Percentiles rank a stretch among this genome's conserved stretches.
Conservation (phyloP, 1,140 invertebrate genomes). For the Danaus plexippus region DNA sequence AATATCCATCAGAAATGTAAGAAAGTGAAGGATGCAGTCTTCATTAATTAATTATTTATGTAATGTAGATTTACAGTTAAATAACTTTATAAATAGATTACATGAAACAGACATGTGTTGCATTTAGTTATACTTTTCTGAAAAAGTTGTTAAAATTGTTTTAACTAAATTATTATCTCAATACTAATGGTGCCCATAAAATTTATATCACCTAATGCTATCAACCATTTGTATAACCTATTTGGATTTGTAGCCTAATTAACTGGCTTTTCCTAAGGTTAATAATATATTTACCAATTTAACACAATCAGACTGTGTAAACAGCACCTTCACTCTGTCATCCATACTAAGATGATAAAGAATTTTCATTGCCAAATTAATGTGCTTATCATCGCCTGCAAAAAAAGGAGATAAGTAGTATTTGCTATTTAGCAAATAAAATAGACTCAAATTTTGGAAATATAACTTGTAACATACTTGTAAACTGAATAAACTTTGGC, state of each 20-base stretch:
- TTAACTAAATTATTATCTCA: not conserved
- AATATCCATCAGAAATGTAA: too few species aligned
- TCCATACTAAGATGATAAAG: slow-evolving; percentile 97
- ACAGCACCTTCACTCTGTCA: slow-evolving; percentile 94
- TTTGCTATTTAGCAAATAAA: not conserved
- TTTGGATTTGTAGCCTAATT: too few species aligned
- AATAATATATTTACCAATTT: slow-evolving; percentile 78
- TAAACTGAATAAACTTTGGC: slow-evolving; percentile 89
- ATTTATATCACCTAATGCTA: too few species aligned
- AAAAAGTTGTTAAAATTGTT: slow-evolving; percentile 9
- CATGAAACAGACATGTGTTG: too few species aligned
- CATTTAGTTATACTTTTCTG: too few species aligned
- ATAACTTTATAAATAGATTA: too few species aligned
- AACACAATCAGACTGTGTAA: slow-evolving; percentile 95
- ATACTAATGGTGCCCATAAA: too few species aligned
- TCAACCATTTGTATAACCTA: too few species aligned
- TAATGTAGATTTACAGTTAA: too few species aligned
- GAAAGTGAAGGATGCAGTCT: too few species aligned
- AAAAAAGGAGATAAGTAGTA: slow-evolving; percentile 17
- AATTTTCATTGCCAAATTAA: slow-evolving; percentile 88
- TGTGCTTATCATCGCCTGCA: slow-evolving; percentile 87
- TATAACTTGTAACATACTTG: slow-evolving; percentile 75
- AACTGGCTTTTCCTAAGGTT: too few species aligned
- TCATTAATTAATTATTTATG: too few species aligned
- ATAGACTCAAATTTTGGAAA: not conserved